Percentiles rank a stretch among this genome's conserved stretches.
Evolutionary conservation across 2,888 invertebrate genomes (phyloP).

Genomic region (Lacanobia oleracea): DNA sequence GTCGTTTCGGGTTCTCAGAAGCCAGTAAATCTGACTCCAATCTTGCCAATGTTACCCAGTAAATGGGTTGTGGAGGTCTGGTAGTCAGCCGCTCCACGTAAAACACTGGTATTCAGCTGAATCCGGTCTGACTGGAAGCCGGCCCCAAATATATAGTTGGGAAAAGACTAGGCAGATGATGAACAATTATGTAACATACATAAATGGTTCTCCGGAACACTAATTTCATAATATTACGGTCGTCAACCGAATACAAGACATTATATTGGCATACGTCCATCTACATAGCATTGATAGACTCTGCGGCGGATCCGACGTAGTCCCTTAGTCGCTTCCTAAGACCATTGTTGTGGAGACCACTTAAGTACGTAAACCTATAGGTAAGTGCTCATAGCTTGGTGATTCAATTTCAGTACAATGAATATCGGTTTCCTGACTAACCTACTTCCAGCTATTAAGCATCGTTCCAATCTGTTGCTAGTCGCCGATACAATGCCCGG

Average conservation of each 20-base stretch:
- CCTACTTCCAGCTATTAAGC: slow-evolving; percentile 49
- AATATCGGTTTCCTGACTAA: slow-evolving; percentile 50
- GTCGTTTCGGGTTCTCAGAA: too few species aligned
- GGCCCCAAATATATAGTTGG: too few species aligned
- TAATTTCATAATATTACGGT: slow-evolving; percentile 5
- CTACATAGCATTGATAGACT: slow-evolving; percentile 15
- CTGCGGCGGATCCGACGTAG: slow-evolving; percentile 23
- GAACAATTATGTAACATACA: background rate
- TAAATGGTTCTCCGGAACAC: background rate
- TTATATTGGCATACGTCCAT: slow-evolving; percentile 24
- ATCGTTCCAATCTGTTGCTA: slow-evolving; percentile 31
- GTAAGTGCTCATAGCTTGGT: slow-evolving; percentile 40
- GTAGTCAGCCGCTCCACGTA: too few species aligned
- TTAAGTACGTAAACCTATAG: slow-evolving; percentile 40
- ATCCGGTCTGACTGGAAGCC: too few species aligned
- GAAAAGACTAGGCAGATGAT: too few species aligned
- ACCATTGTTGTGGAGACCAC: slow-evolving; percentile 37
- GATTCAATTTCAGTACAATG: slow-evolving; percentile 54
- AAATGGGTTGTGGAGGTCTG: too few species aligned
- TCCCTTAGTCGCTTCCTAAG: slow-evolving; percentile 28
- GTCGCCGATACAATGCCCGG: slow-evolving; percentile 1
- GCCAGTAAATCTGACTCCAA: too few species aligned
- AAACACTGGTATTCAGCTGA: too few species aligned
- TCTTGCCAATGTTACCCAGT: too few species aligned
- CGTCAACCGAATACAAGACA: background rate